These are phyloP conservation scores for Sericinus montela DNA, from an alignment of 2,888 invertebrate genomes.

Conservation along the genomic window DNA sequence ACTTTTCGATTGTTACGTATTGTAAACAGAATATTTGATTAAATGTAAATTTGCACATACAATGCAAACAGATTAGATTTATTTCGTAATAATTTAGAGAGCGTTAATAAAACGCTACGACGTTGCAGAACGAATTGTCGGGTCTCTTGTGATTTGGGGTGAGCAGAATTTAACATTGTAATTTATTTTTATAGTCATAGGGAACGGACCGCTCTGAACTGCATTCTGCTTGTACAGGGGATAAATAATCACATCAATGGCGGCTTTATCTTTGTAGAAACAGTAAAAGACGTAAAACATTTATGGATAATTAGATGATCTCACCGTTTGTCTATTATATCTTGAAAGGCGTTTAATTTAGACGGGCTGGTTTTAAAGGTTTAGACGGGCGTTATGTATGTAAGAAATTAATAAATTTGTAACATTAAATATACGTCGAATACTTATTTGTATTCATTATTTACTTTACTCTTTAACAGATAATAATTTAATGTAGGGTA, in stretches of 20 bases:
- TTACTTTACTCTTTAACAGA: too few species aligned
- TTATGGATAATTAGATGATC: conserved; percentile 3
- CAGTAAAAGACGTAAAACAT: conserved; percentile 5
- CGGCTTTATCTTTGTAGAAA: conserved; percentile 13
- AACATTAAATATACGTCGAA: too few species aligned
- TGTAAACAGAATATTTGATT: too few species aligned
- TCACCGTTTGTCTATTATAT: not conserved
- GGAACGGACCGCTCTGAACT: conserved; percentile 12
- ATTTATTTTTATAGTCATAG: conserved; percentile 63
- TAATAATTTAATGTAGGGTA: too few species aligned
- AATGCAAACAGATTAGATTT: conserved; percentile 26
- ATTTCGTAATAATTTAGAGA: conserved; percentile 44
- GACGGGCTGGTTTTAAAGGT: too few species aligned
- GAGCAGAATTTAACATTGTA: conserved; percentile 73
- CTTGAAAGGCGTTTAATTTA: too few species aligned
- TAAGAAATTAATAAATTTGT: too few species aligned
- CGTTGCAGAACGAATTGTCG: conserved; percentile 60
- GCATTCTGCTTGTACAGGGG: conserved; percentile 12
- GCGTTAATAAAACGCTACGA: conserved; percentile 59
- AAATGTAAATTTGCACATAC: conserved; percentile 4
- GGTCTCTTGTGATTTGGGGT: conserved; percentile 61
- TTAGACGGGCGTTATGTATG: too few species aligned
- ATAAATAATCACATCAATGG: conserved; percentile 16
- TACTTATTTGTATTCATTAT: too few species aligned
- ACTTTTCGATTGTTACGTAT: too few species aligned